phyloP scores from a whole-genome alignment of 2,797 vertebrate genomes.

The Trachurus trachurus region DNA sequence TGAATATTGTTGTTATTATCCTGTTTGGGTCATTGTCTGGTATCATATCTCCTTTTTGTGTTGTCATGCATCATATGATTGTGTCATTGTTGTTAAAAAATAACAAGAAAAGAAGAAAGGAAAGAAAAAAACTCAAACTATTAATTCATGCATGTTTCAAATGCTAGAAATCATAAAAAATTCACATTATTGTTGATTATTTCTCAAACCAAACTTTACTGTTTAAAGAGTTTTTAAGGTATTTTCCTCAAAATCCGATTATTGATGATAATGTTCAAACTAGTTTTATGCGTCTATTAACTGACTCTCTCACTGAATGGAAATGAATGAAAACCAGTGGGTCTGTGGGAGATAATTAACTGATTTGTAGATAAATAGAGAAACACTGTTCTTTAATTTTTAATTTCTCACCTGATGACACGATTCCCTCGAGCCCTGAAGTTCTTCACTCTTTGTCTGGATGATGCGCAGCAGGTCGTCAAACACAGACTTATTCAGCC shows the following conservation, averaged over 20 bases:
- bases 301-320: not conserved
- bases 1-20: too few species aligned
- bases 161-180: not conserved
- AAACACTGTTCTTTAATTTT: too few species aligned
- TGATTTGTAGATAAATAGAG: too few species aligned
- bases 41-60: too few species aligned
- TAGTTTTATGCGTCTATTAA: not conserved
- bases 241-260: not conserved
- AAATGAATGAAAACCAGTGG: too few species aligned
- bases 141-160: too few species aligned
- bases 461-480: constrained; percentile 61
- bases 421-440: constrained; percentile 44
- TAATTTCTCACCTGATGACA: constrained; percentile 71
- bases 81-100: too few species aligned
- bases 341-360: too few species aligned
- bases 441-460: constrained; percentile 41
- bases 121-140: not conserved
- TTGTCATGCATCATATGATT: too few species aligned
- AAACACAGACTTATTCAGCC: constrained; percentile 71
- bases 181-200: not conserved
- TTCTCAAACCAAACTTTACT: not conserved
- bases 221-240: not conserved
- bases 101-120: too few species aligned
- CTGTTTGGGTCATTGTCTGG: too few species aligned
- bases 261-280: not conserved